Evolutionary conservation across 64 coral and sea anemone species (phyloP), one percentile per base, ranked within the genome.

Genomic region (Pachyseris speciosa): DNA sequence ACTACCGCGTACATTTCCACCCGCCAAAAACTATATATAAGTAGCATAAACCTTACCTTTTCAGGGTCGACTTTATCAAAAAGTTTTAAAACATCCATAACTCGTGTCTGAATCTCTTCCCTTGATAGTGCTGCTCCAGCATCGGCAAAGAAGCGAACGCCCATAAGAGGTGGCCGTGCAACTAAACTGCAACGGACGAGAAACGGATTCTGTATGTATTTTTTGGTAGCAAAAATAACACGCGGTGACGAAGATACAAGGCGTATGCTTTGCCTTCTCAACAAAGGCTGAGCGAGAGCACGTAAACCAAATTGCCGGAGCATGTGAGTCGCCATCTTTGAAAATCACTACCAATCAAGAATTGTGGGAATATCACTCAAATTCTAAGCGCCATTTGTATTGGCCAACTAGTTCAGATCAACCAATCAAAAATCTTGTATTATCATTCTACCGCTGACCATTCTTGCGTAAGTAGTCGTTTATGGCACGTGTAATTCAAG

Each of bases 31-130:
- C n/a, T n/a, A n/a, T n/a, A n/a, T n/a, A n/a, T n/a, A n/a, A n/a
- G n/a, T n/a, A n/a, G n/a, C 13, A 2, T 0, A 43, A 44, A 15
- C 13, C 31, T 86, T 90, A 95, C 97, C 97, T 92, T 75, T 70
- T 95, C 93, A n/a, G 97, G 74, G 45, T 99, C 77, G 25, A 99
- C 94, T 93, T 99, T 99, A 58, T 99, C 97, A 83, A 99, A 99
- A 38, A 95, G 90, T 58, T 99, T 99, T 49, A 99, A 81, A 44
- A 99, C 97, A 76, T 99, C 85, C 55, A 99, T 80, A 4, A 89
- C 93, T 61, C 91, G 93, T 75, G 87, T 83, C 79, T 95, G 89
- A 30, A 99, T 86, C 61, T 99, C 94, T 60, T 87, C 94, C 9
- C 76, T 92, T 11, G 90, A 80, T 32, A 93, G 69, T 38, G 89